Conservation (phyloP, 2,113 vertebrate species). For the Tyrannus savana region DNA sequence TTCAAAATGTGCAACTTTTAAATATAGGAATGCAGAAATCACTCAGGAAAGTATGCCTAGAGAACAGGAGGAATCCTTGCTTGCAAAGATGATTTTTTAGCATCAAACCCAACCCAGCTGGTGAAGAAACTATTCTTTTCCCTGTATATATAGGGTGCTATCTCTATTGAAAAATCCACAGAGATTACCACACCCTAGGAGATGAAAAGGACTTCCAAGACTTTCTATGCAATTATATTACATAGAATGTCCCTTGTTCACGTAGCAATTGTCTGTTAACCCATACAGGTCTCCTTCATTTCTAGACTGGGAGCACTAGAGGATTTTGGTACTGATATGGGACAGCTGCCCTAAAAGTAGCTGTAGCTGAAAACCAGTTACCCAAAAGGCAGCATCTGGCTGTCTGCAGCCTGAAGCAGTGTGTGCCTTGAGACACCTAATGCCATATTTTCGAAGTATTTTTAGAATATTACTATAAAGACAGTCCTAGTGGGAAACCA, state of each 20-base stretch:
- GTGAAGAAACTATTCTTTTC: neutral
- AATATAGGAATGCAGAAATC: constrained; percentile 40
- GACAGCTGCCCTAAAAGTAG: neutral
- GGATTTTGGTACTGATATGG: neutral
- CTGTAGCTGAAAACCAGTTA: neutral
- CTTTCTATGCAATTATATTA: neutral
- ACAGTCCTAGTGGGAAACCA: neutral
- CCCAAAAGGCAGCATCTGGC: neutral
- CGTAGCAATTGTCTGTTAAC: neutral
- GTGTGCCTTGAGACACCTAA: neutral
- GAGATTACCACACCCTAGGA: neutral
- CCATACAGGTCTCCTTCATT: neutral
- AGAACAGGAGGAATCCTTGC: neutral
- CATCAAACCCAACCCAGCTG: neutral
- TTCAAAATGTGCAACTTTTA: neutral
- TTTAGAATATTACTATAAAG: neutral
- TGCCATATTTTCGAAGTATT: neutral
- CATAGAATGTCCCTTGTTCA: neutral
- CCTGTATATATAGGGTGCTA: neutral
- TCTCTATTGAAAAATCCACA: neutral
- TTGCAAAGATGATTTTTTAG: neutral
- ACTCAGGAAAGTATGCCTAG: neutral
- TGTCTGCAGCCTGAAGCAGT: neutral
- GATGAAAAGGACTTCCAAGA: neutral
- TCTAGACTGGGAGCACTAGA: neutral